Percentiles rank a stretch among this genome's conserved stretches.
Conservation (phyloP, 1,140 invertebrate genomes). For the Brachionus sp. region DNA sequence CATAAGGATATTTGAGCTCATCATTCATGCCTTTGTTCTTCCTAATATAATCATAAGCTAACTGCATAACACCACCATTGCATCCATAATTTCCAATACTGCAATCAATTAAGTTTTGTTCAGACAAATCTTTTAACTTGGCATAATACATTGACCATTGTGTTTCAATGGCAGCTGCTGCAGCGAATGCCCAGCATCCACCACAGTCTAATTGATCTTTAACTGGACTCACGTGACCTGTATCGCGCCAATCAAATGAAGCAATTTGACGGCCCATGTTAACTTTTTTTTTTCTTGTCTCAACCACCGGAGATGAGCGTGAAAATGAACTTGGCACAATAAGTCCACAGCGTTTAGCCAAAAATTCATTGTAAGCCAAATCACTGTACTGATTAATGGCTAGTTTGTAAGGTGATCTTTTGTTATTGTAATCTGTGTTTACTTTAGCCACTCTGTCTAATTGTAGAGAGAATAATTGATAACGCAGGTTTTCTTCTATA, state of each 20-base stretch:
- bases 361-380: constrained; percentile 27
- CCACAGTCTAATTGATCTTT: constrained; percentile 61
- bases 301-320: neutral
- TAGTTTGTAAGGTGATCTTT: neutral
- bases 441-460: neutral
- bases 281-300: neutral
- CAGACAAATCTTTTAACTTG: neutral
- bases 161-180: constrained; percentile 46
- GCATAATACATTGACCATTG: neutral
- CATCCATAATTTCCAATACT: constrained; percentile 1
- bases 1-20: neutral
- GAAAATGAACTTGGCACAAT: neutral
- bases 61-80: constrained; percentile 48
- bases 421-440: neutral
- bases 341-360: neutral
- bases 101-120: constrained; percentile 45
- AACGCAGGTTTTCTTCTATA: neutral
- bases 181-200: constrained; percentile 56
- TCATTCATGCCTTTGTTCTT: constrained; percentile 64
- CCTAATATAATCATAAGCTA: constrained; percentile 53
- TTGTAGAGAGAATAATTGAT: neutral
- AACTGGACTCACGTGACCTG: constrained; percentile 71
- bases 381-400: constrained; percentile 28
- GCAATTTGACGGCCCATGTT: neutral
- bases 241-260: constrained; percentile 76